Percentiles rank a stretch among this genome's conserved stretches.
Conservation (phyloP, 2,113 vertebrate genomes). For the Stercorarius parasiticus region DNA sequence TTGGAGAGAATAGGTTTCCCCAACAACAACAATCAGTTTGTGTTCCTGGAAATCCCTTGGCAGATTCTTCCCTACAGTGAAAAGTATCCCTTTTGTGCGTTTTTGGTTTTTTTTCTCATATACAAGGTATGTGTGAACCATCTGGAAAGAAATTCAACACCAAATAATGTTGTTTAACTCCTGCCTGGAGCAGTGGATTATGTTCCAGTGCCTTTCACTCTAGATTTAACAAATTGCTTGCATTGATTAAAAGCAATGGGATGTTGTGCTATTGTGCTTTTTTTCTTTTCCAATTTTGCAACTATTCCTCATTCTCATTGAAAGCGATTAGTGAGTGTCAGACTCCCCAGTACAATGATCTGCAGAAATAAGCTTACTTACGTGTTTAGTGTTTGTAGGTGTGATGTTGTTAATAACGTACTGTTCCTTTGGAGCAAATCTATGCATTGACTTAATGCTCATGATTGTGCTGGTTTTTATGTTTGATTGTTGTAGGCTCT, state of each 20-base stretch:
- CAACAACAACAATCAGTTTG: not conserved
- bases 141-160: not conserved
- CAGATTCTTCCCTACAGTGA: not conserved
- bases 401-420: not conserved
- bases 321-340: not conserved
- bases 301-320: not conserved
- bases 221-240: not conserved
- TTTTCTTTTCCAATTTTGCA: not conserved
- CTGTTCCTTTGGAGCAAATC: not conserved
- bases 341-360: not conserved
- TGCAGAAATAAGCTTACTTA: not conserved
- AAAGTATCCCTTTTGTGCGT: not conserved
- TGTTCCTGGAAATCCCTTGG: constrained; percentile 3
- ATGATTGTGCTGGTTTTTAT: not conserved
- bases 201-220: not conserved
- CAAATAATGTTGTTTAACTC: not conserved
- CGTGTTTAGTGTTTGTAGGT: not conserved
- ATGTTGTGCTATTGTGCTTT: not conserved
- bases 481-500: not conserved
- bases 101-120: not conserved
- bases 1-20: not conserved
- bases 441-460: not conserved
- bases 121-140: not conserved
- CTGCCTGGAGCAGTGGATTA: not conserved
- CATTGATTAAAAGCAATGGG: not conserved